phyloP scores from a whole-genome alignment of 2,797 vertebrate genomes.

The Schizothorax lantsangensis region DNA sequence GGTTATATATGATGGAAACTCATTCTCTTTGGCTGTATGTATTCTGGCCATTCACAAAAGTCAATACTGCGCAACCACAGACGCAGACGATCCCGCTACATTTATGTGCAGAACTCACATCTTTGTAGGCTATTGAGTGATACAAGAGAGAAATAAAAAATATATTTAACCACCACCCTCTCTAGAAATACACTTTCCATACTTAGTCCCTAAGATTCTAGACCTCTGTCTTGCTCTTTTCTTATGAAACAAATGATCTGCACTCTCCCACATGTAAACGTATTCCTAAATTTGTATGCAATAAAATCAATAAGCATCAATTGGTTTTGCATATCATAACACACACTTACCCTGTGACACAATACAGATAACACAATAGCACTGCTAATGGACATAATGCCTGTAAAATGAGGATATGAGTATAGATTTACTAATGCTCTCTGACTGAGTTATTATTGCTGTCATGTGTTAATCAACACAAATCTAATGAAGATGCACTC shows the following conservation, averaged over 20 bases:
- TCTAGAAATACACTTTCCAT: not conserved
- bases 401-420: conserved; percentile 18
- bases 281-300: not conserved
- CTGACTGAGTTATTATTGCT: conserved; percentile 45
- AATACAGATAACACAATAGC: conserved; percentile 12
- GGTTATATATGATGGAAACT: not conserved
- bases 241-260: not conserved
- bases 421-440: conserved; percentile 41
- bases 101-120: not conserved
- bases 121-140: not conserved
- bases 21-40: not conserved
- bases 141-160: not conserved
- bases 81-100: not conserved
- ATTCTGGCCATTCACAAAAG: not conserved
- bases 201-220: not conserved
- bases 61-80: not conserved
- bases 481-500: conserved; percentile 49
- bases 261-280: not conserved
- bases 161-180: not conserved
- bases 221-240: not conserved
- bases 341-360: conserved; percentile 3
- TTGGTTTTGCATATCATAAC: not conserved
- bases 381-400: conserved; percentile 11
- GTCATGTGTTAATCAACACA: conserved; percentile 48
- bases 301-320: not conserved